These are phyloP conservation scores for Condylostylus longicornis DNA, from an alignment of 1,140 invertebrate genomes.

Conservation along the genomic window DNA sequence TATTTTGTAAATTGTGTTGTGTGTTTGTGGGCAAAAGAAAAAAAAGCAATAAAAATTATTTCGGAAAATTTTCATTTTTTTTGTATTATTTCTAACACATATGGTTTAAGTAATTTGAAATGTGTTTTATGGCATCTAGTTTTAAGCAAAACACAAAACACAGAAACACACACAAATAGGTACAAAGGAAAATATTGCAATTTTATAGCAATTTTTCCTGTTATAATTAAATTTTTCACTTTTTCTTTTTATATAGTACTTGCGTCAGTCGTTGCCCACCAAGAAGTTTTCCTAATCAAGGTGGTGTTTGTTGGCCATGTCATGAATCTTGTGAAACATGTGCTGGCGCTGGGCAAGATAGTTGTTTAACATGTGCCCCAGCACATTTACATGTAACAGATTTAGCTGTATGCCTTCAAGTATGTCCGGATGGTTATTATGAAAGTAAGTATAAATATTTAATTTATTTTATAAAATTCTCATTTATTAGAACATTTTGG, in stretches of 20 bases:
- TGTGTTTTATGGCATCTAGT: no score
- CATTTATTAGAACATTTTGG: no score
- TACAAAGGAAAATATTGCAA: no score
- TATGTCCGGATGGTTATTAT: conserved; percentile 73
- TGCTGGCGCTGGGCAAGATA: conserved; percentile 65
- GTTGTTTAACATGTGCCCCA: conserved; percentile 63
- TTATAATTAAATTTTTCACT: no score
- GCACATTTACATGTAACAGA: conserved; percentile 62
- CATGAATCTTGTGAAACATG: conserved; percentile 74
- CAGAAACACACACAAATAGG: no score
- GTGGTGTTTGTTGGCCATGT: conserved; percentile 62
- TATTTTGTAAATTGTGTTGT: no score
- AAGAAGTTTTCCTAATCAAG: conserved; percentile 59
- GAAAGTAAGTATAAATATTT: conserved; percentile 46
- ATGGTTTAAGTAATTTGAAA: no score
- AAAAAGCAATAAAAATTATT: no score
- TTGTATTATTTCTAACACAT: no score
- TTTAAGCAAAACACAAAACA: background rate
- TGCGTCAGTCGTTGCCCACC: conserved; percentile 68
- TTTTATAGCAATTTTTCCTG: no score
- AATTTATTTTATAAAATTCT: conserved; percentile 2
- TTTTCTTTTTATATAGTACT: conserved; percentile 37
- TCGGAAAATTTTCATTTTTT: no score
- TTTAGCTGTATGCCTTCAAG: conserved; percentile 63
- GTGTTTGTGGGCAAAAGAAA: no score